Base-by-base conservation (phyloP, 1,140 invertebrate genomes). In the Globodera rostochiensis region DNA sequence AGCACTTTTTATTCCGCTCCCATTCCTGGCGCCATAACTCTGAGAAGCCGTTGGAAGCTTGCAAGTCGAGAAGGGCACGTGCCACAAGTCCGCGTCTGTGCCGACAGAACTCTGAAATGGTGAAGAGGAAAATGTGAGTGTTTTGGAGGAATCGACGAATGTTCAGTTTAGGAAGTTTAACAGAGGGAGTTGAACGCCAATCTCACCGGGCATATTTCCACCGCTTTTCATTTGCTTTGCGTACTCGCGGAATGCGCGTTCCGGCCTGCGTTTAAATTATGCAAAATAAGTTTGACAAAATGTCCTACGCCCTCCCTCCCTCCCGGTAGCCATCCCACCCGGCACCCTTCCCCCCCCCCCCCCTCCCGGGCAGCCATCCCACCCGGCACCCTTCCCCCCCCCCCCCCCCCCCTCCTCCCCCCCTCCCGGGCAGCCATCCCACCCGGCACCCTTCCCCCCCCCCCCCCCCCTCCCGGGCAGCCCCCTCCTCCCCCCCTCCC, bases 161-260 rank as follows among this genome's bases (percentile, higher is more conserved):
- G 6, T 36, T 53, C 19, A 3, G 0, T 36, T 74, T 50, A n/a
- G 53, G n/a, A 25, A 0, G 47, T 45, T 49, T 25, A 49, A 15
- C 2, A 47, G 60, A 47, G 36, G 36, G 3, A 36, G 36, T 36
- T 36, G 3, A 3, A 2, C 36, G 5, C 36, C 36, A 74, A 46
- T 53, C 57, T 64, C 57, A 75, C 73, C 80, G 15, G 88, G 88
- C 36, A 89, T 75, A 74, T 84, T 80, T 21, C 85, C 86, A 6
- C 21, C 60, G 47, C 75, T 79, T 6, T 76, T 75, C 88, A 89
- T 89, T 78, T 89, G 86, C 75, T 84, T 86, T 11, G 84, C 88
- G 77, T 89, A 89, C 25, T 79, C 78, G 15, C 70, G 74, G 66
- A 89, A 90, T 21, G 88, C 88, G 47, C 83, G 83, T 82, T 89